These are phyloP conservation scores for Tenthredo livida DNA, from an alignment of 2,888 invertebrate species.

Conservation along the genomic window DNA sequence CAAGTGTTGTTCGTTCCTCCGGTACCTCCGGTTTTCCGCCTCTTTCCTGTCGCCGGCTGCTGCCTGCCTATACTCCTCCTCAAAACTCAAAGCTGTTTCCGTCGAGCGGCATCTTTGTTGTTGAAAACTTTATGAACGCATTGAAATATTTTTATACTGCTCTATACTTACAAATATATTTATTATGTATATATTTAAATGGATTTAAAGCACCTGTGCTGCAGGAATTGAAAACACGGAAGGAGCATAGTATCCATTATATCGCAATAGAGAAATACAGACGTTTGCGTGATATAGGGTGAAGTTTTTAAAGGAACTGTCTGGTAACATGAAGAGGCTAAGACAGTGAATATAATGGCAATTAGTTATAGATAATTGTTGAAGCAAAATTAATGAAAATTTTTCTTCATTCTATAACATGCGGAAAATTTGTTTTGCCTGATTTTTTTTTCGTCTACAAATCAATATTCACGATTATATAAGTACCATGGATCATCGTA, in stretches of 20 bases:
- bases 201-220: not conserved
- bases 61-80: not conserved
- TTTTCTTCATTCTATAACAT: not conserved
- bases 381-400: no score
- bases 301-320: not conserved
- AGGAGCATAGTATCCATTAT: not conserved
- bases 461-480: not conserved
- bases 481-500: not conserved
- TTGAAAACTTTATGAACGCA: slow-evolving; percentile 15
- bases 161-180: no score
- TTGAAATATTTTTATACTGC: not conserved
- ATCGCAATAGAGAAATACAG: not conserved
- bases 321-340: no score
- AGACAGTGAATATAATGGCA: no score
- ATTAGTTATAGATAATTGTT: no score
- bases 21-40: slow-evolving; percentile 31
- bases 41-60: slow-evolving; percentile 31
- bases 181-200: not conserved
- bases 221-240: not conserved
- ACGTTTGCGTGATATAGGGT: not conserved
- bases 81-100: slow-evolving; percentile 31
- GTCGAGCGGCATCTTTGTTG: slow-evolving; percentile 32
- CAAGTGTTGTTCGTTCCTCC: slow-evolving; percentile 23
- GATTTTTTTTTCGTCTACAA: not conserved
- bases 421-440: not conserved